A percentile compares a stretch with the other conserved stretches of the same genome.
phyloP scores from a whole-genome alignment of 2,888 invertebrate species.

The Acrocyrtus sp. region DNA sequence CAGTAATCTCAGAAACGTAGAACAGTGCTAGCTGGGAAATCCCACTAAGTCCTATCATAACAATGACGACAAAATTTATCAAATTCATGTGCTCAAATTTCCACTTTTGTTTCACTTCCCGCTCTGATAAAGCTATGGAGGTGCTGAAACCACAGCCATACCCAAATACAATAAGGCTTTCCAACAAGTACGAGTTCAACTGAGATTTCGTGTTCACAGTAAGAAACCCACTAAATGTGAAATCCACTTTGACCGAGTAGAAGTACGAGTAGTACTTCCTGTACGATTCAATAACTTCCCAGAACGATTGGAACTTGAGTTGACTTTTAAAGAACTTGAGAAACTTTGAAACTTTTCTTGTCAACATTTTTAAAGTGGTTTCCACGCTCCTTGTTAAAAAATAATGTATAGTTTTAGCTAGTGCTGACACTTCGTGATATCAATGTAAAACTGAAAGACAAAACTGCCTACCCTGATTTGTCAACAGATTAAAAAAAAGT shows the following conservation, averaged over 20 bases:
- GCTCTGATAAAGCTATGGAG: slow-evolving; percentile 8
- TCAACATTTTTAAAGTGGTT: too few species aligned
- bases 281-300: slow-evolving; percentile 20
- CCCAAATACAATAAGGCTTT: neutral
- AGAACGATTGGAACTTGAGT: neutral
- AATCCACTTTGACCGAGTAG: slow-evolving; percentile 19
- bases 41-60: slow-evolving; percentile 16
- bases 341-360: too few species aligned
- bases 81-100: slow-evolving; percentile 20
- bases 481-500: too few species aligned
- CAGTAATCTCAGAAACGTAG: neutral
- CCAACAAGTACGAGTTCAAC: neutral
- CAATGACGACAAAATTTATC: slow-evolving; percentile 20
- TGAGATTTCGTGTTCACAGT: neutral
- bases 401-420: too few species aligned
- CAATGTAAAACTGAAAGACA: too few species aligned
- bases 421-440: too few species aligned
- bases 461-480: too few species aligned
- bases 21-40: slow-evolving; percentile 19
- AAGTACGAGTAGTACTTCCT: slow-evolving; percentile 13
- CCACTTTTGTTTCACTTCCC: neutral
- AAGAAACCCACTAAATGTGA: neutral
- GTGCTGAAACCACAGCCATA: slow-evolving; percentile 3
- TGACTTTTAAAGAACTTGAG: neutral
- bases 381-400: too few species aligned